Percentiles rank a stretch among this genome's conserved stretches.
Evolutionary conservation across 2,113 vertebrate genomes (phyloP).

Genomic region (Girardinichthys multiradiatus): DNA sequence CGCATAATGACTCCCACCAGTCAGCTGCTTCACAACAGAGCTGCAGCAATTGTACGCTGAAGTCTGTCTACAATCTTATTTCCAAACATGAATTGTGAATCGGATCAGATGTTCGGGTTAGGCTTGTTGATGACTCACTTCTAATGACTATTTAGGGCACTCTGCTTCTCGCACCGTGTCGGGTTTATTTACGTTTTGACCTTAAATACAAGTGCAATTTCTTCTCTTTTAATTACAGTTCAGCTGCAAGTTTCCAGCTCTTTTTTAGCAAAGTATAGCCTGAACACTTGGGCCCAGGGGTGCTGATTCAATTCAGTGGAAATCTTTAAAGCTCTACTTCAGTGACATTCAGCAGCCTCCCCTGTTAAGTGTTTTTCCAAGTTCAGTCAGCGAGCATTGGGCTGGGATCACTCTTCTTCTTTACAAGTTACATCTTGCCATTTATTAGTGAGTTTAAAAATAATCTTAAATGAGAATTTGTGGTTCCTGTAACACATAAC

Average conservation of each 20-base stretch:
- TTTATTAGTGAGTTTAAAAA: conserved; percentile 7
- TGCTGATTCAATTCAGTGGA: conserved; percentile 36
- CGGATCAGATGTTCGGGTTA: conserved; percentile 13
- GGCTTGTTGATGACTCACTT: conserved; percentile 38
- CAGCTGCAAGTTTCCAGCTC: conserved; percentile 5
- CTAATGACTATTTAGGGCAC: conserved; percentile 36
- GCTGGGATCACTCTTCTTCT: conserved; percentile 15
- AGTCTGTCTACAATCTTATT: conserved; percentile 6
- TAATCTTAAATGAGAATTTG: not conserved
- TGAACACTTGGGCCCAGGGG: conserved; percentile 10
- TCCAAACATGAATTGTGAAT: conserved; percentile 19
- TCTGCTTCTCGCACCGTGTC: conserved; percentile 5
- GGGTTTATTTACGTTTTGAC: conserved; percentile 16
- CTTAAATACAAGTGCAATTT: conserved; percentile 1
- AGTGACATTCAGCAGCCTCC: conserved; percentile 17
- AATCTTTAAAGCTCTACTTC: conserved; percentile 28
- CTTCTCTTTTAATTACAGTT: conserved; percentile 8
- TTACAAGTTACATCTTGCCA: not conserved
- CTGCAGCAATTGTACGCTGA: conserved; percentile 19
- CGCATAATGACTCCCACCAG: conserved; percentile 46
- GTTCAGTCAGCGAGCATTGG: conserved; percentile 1
- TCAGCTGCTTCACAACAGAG: conserved; percentile 29
- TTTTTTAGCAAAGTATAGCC: not conserved
- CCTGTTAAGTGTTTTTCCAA: conserved; percentile 14
- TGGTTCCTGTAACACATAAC: not conserved